Conservation (phyloP, 1,140 invertebrate genomes). For the Ladona fulva region DNA sequence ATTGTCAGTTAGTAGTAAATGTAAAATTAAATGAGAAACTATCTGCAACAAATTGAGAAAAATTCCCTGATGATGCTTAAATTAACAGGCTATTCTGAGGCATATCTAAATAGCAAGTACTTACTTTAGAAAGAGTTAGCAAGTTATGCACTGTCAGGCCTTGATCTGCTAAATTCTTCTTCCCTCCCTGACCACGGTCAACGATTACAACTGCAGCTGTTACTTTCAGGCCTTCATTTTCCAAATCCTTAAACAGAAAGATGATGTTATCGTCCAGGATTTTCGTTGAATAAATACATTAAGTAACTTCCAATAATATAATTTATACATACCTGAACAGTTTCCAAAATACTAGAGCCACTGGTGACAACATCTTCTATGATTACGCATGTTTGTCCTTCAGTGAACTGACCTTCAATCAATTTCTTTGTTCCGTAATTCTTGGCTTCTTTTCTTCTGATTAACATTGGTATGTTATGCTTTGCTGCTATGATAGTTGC, state of each 20-base stretch:
- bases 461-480: slow-evolving; percentile 73
- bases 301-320: neutral
- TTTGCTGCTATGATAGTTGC: slow-evolving; percentile 74
- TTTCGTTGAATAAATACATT: slow-evolving; percentile 20
- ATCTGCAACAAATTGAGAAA: no score
- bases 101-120: slow-evolving; percentile 15
- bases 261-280: slow-evolving; percentile 41
- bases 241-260: slow-evolving; percentile 38
- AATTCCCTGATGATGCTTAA: no score
- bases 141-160: slow-evolving; percentile 63
- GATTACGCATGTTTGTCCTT: slow-evolving; percentile 74
- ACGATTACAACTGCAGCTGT: slow-evolving; percentile 77
- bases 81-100: no score
- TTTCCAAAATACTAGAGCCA: slow-evolving; percentile 89
- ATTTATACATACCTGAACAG: slow-evolving; percentile 43
- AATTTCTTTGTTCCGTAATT: slow-evolving; percentile 92
- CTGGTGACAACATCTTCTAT: slow-evolving; percentile 96
- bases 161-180: slow-evolving; percentile 54
- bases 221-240: slow-evolving; percentile 61
- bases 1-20: no score
- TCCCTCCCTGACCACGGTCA: slow-evolving; percentile 88
- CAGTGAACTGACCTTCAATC: slow-evolving; percentile 79
- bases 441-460: slow-evolving; percentile 84
- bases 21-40: no score
- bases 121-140: slow-evolving; percentile 49